Evolutionary conservation across 1,140 invertebrate genomes (phyloP), one percentile per base, ranked within the genome.

Genomic region (Tenebrio molitor): DNA sequence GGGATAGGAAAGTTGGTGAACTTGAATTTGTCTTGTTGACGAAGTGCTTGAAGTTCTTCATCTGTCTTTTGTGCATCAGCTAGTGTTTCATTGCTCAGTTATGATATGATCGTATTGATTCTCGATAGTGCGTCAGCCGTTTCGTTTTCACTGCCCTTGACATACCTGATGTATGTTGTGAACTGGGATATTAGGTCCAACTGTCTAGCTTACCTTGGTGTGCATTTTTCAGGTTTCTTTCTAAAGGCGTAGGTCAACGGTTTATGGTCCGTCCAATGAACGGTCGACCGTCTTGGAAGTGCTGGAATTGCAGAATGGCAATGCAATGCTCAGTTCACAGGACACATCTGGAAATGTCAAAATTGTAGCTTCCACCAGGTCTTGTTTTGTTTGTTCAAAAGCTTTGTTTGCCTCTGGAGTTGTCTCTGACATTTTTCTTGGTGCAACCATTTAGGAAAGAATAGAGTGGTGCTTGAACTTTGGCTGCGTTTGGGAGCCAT

Each of bases 211-310:
- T 80, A 78, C 4, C 82, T 73, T 6, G 77, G 77, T 7, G 79
- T 76, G 66, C 63, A 67, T 67, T 82, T 81, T 0, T 83, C 81
- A 2, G 69, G 42, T 75, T 72, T 65, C 67, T 74, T 14, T 76
- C 50, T 5, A 58, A 84, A 84, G 0, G 81, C 81, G 62, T 75
- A 83, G 1, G 74, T 76, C 0, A 86, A 64, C 0, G 84, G 84
- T 64, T 82, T 82, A 50, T 86, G 84, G 44, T 86, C 84, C 0
- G 83, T 85, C n/a, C n/a, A n/a, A n/a, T n/a, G n/a, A n/a, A n/a
- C n/a, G n/a, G n/a, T n/a, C n/a, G n/a, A n/a, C n/a, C n/a, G n/a
- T n/a, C n/a, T n/a, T n/a, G n/a, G n/a, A n/a, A n/a, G n/a, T n/a
- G n/a, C n/a, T n/a, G n/a, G n/a, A n/a, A n/a, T n/a, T n/a, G n/a